Evolutionary conservation across 2,888 invertebrate species (phyloP).

Genomic region (Agapetus fuscipes): DNA sequence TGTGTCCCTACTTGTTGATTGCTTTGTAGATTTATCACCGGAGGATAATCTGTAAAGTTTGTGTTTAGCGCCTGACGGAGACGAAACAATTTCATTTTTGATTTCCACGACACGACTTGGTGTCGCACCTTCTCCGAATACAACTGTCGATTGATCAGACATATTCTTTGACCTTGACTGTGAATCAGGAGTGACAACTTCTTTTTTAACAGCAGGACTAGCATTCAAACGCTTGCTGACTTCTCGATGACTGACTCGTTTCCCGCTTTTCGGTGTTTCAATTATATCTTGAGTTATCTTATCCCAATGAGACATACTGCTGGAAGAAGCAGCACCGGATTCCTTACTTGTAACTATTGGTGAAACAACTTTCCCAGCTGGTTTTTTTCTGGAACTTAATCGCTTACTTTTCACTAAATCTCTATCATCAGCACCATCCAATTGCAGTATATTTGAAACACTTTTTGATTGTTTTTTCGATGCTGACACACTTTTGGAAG

Average conservation of each 20-base stretch:
- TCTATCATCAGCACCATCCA: conserved; percentile 46
- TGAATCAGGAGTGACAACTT: conserved; percentile 1
- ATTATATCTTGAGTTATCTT: conserved; percentile 13
- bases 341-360: conserved; percentile 6
- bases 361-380: conserved; percentile 20
- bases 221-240: conserved; percentile 26
- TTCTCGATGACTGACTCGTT: conserved; percentile 38
- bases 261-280: conserved; percentile 26
- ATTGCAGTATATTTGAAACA: no score
- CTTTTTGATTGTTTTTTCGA: no score
- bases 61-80: no score
- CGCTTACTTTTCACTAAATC: conserved; percentile 25
- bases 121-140: not conserved
- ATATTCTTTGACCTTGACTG: conserved; percentile 1
- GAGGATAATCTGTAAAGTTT: no score
- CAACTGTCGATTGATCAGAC: conserved; percentile 10
- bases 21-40: no score
- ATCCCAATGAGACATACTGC: conserved; percentile 18
- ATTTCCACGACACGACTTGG: no score
- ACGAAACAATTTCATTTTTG: no score
- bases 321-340: conserved; percentile 5
- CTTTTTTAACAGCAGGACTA: conserved; percentile 24
- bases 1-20: no score
- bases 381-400: conserved; percentile 22
- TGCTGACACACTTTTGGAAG: no score